Evolutionary conservation across 2,113 vertebrate genomes (phyloP), one percentile per base, ranked within the genome.

Genomic region (Hemicordylus capensis): DNA sequence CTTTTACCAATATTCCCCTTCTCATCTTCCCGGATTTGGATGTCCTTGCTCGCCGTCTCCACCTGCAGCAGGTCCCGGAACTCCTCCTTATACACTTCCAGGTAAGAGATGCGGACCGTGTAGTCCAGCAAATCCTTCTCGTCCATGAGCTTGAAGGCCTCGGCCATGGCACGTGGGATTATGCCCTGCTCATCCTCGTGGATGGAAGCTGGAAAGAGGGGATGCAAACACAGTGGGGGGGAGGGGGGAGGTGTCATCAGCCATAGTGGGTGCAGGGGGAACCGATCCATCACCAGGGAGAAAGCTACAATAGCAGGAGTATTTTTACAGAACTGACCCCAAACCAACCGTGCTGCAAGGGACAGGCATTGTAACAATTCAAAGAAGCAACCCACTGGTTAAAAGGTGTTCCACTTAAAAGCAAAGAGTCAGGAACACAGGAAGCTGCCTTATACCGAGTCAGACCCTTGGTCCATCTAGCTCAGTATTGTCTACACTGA

Each of bases 51-150:
- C 83, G 98, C 97, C 0, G 98, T 99, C 93, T 99, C 98, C 92
- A 98, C 97, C 89, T 99, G 98, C 83, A 99, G 95, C 90, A 99
- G 94, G 93, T 99, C 99, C 74, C 97, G 97, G 88, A 99, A 98
- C 85, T 99, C 98, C 92, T 99, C 99, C 93, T 98, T 99, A 93
- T 99, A 99, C 85, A 99, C 98, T 85, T 99, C 99, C 92, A 99
- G 93, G 94, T 99, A 99, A 78, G 98, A 99, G 61, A 99, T 97
- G 8, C 97, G 96, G 76, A 99, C 96, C 0, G 97, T 97, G 81
- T 98, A 99, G 94, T 99, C 98, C 0, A 97, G 95, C 61, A 99
- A 96, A 93, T 99, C 97, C 2, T 98, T 99, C 95, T 99, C 98
- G 66, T 99, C 98, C 0, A 99, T 97, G n/a, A 99, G 96, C 94